These are phyloP conservation scores for Tupaia chinensis DNA, from an alignment of 2,113 vertebrate genomes.

Conservation along the genomic window DNA sequence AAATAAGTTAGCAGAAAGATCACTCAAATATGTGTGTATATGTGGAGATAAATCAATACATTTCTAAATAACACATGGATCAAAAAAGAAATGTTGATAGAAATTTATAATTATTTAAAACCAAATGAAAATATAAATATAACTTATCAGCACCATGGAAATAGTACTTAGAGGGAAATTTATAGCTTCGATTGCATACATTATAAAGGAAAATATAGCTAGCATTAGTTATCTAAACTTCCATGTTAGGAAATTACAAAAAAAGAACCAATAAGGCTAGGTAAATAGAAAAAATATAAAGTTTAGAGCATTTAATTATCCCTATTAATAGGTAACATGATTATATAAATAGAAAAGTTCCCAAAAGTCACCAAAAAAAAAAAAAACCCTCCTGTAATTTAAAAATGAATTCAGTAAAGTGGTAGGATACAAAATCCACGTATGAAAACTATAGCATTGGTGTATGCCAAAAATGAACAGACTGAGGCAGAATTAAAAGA, in stretches of 20 bases:
- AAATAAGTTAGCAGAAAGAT: background rate
- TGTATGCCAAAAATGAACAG: too few relatives aligned
- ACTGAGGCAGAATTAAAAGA: too few relatives aligned
- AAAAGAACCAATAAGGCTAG: background rate
- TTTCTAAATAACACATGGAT: background rate
- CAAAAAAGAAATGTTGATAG: background rate
- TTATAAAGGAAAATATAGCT: background rate
- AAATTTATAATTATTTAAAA: background rate
- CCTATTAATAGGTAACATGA: too few relatives aligned
- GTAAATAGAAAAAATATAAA: background rate
- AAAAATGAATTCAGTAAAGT: too few relatives aligned
- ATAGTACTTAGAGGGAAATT: background rate
- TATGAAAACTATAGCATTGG: too few relatives aligned
- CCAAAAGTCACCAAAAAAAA: too few relatives aligned
- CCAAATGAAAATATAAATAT: background rate
- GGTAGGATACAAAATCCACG: too few relatives aligned
- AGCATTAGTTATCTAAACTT: background rate
- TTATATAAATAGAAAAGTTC: too few relatives aligned
- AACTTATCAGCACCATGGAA: background rate
- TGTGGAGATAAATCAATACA: background rate
- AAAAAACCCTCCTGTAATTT: too few relatives aligned
- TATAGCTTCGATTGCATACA: background rate
- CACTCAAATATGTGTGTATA: background rate
- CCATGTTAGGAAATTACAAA: background rate
- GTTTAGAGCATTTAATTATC: background rate